phyloP scores from a whole-genome alignment of 2,888 invertebrate species.

The Platerodrilus igneus region DNA sequence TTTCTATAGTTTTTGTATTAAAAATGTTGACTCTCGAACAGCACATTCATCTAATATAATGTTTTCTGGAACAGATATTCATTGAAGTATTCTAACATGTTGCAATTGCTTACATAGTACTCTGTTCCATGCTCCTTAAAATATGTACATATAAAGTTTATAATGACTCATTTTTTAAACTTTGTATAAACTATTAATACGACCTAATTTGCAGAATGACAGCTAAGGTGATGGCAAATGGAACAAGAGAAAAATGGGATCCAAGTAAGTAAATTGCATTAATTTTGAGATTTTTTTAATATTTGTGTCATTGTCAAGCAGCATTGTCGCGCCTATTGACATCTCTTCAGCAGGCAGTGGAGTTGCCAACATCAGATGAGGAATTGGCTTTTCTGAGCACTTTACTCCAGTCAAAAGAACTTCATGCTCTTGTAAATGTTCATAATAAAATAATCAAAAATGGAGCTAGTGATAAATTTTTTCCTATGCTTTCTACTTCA shows the following conservation, averaged over 20 bases:
- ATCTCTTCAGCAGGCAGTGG: conserved; percentile 75
- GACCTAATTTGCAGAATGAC: too few species aligned
- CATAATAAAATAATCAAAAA: conserved; percentile 84
- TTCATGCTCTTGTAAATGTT: conserved; percentile 85
- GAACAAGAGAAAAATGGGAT: conserved; percentile 54
- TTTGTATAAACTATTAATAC: too few species aligned
- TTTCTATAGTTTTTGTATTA: too few species aligned
- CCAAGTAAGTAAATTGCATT: conserved; percentile 52
- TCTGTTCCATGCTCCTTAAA: too few species aligned
- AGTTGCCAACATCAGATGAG: conserved; percentile 70
- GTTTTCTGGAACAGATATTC: too few species aligned
- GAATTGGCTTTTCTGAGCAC: conserved; percentile 82
- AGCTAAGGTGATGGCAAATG: conserved; percentile 57
- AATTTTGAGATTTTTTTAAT: neutral
- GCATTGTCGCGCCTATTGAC: conserved; percentile 75
- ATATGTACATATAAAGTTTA: too few species aligned
- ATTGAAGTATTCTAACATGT: too few species aligned
- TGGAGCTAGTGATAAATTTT: conserved; percentile 79
- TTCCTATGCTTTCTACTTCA: conserved; percentile 78
- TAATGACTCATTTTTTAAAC: too few species aligned
- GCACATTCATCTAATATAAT: too few species aligned
- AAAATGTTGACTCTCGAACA: too few species aligned
- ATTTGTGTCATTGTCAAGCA: conserved; percentile 40
- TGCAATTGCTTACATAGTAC: too few species aligned
- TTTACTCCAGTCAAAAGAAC: conserved; percentile 77